These are phyloP conservation scores for Aphaenogaster rudis DNA, from an alignment of 1,140 invertebrate species.

Conservation along the genomic window DNA sequence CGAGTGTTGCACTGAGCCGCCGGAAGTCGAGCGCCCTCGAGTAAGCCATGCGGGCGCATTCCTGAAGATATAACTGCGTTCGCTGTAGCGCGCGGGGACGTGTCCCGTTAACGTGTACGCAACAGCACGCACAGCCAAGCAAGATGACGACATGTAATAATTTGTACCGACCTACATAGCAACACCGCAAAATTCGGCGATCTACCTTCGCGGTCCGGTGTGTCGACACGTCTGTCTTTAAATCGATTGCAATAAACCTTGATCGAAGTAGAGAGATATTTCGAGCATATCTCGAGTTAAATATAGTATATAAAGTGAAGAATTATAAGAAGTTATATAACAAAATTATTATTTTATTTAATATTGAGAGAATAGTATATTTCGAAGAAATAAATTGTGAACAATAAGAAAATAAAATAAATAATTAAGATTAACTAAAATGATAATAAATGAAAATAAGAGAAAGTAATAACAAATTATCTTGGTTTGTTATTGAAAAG, in stretches of 20 bases:
- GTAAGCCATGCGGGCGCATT: conserved; percentile 59
- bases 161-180: conserved; percentile 61
- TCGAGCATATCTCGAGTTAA: background rate
- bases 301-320: background rate
- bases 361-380: background rate
- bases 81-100: conserved; percentile 40
- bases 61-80: conserved; percentile 67
- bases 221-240: background rate
- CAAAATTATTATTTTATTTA: background rate
- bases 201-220: background rate
- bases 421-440: background rate
- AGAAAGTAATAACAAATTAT: background rate
- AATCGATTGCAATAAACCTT: background rate
- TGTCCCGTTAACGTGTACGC: conserved; percentile 68
- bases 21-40: conserved; percentile 58
- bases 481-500: background rate
- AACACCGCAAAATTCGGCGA: conserved; percentile 51
- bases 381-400: background rate
- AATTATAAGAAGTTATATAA: background rate
- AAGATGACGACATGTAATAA: conserved; percentile 71
- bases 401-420: background rate
- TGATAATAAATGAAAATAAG: background rate
- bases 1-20: conserved; percentile 26
- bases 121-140: conserved; percentile 50
- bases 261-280: background rate